Evolutionary conservation across 2,888 invertebrate genomes (phyloP).

Genomic region (Campoplex nolae): DNA sequence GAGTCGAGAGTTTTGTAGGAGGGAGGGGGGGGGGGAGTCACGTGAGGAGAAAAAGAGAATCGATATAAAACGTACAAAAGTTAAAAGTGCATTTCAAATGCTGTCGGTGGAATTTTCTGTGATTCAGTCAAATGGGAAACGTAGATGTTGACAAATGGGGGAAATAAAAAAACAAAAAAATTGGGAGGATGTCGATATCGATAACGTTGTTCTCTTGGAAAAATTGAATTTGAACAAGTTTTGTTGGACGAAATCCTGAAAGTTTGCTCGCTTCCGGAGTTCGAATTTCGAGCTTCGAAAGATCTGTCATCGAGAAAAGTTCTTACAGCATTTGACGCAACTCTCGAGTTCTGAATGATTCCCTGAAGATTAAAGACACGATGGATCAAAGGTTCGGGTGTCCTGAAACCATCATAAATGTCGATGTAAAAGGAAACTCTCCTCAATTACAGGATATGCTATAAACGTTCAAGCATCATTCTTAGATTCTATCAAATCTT

Average conservation of each 20-base stretch:
- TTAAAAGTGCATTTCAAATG: constrained; percentile 15
- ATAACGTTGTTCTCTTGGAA: background rate
- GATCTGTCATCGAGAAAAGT: background rate
- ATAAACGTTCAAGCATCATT: too few species aligned
- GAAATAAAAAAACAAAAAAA: background rate
- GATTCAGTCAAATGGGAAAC: background rate
- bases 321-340: background rate
- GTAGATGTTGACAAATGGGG: too few species aligned
- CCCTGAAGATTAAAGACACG: too few species aligned
- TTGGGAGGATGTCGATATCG: too few species aligned
- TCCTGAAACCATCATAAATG: too few species aligned
- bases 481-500: too few species aligned
- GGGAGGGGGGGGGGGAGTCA: background rate
- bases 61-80: constrained; percentile 4
- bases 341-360: background rate
- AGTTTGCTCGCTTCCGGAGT: too few species aligned
- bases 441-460: too few species aligned
- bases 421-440: too few species aligned
- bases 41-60: background rate
- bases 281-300: background rate
- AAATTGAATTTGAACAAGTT: background rate
- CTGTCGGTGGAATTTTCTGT: background rate
- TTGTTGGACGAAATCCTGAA: too few species aligned
- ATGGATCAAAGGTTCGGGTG: too few species aligned
- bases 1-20: constrained; percentile 7